Evolutionary conservation across 2,888 invertebrate genomes (phyloP).

Genomic region (Vanessa cardui): DNA sequence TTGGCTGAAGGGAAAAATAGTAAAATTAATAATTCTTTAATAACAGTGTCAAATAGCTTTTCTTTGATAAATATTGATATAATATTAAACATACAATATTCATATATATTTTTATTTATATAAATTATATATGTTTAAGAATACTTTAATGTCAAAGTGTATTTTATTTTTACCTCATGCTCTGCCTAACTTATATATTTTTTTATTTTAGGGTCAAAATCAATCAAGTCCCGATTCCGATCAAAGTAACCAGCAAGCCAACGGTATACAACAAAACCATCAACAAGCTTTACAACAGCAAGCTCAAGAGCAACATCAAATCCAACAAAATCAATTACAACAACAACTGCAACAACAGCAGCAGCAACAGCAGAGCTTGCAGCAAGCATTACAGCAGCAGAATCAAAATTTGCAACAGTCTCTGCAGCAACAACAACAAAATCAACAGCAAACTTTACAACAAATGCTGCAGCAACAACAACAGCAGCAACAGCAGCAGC

Average conservation of each 20-base stretch:
- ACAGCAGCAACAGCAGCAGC: constrained; percentile 58
- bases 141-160: too few species aligned
- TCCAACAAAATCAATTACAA: constrained; percentile 63
- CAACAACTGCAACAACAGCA: constrained; percentile 76
- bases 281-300: constrained; percentile 69
- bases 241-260: constrained; percentile 74
- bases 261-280: constrained; percentile 72
- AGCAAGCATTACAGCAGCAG: constrained; percentile 56
- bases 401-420: constrained; percentile 75
- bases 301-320: constrained; percentile 65
- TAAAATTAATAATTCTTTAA: too few species aligned
- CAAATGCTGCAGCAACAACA: constrained; percentile 60
- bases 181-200: background rate
- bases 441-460: constrained; percentile 58
- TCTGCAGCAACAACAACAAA: constrained; percentile 60
- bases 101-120: too few species aligned
- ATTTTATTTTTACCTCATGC: too few species aligned
- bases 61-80: too few species aligned
- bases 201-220: constrained; percentile 77
- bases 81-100: too few species aligned
- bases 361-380: constrained; percentile 69
- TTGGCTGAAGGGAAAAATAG: too few species aligned
- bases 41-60: too few species aligned
- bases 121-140: too few species aligned
- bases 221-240: constrained; percentile 75